Evolutionary conservation across 2,797 vertebrate species (phyloP).

Genomic region (Cheirogaleus major): DNA sequence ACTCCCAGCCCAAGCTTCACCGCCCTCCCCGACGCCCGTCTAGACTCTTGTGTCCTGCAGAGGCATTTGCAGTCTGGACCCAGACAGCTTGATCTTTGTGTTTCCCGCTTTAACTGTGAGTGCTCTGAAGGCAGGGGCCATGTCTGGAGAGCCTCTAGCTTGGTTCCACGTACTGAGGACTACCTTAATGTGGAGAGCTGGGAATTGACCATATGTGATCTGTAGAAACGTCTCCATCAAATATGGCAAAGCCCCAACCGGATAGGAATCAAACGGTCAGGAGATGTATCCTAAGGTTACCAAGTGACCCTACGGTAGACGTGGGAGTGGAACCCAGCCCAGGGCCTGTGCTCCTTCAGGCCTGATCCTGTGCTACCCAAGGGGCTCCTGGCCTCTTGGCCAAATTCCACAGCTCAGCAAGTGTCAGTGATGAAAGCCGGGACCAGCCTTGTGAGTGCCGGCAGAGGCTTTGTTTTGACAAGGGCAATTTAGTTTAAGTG

Average conservation of each 20-base stretch:
- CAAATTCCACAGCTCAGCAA: neutral
- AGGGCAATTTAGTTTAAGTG: conserved; percentile 16
- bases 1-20: neutral
- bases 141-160: neutral
- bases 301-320: neutral
- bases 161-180: neutral
- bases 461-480: conserved; percentile 49
- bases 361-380: neutral
- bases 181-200: neutral
- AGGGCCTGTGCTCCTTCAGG: neutral
- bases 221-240: neutral
- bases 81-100: neutral
- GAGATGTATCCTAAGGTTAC: neutral
- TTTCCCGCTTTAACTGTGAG: neutral
- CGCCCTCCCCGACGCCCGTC: neutral
- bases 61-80: neutral
- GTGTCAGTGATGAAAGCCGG: conserved; percentile 8
- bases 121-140: neutral
- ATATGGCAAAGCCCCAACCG: neutral
- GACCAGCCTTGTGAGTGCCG: neutral
- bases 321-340: neutral
- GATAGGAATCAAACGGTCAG: neutral
- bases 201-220: neutral
- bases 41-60: neutral
- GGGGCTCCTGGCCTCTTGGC: neutral